These are phyloP conservation scores for Porphyrio hochstetteri DNA, from an alignment of 2,113 vertebrate species.

Conservation along the genomic window DNA sequence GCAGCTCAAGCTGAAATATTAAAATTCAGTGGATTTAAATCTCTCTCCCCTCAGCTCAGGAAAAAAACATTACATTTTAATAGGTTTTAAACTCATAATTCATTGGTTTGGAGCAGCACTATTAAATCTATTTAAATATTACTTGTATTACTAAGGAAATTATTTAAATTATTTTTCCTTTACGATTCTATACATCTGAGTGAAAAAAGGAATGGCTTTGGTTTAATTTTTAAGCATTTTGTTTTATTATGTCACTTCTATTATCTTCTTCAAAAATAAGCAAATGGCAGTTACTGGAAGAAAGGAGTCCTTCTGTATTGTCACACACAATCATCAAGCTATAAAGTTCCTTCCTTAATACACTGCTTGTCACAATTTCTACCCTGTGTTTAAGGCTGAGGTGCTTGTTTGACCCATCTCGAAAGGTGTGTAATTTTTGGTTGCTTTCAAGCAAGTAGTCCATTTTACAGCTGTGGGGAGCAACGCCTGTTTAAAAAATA, in stretches of 20 bases:
- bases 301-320: not conserved
- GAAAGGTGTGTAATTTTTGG: not conserved
- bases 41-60: constrained; percentile 82
- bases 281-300: constrained; percentile 21
- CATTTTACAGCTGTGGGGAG: not conserved
- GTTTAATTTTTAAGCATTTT: constrained; percentile 61
- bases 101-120: constrained; percentile 84
- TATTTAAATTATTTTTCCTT: constrained; percentile 77
- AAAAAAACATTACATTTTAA: constrained; percentile 89
- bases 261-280: constrained; percentile 39
- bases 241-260: constrained; percentile 58
- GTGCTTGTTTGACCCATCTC: not conserved
- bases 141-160: constrained; percentile 81
- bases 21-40: constrained; percentile 91
- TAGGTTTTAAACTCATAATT: constrained; percentile 90
- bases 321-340: not conserved
- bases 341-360: not conserved
- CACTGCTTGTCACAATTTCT: constrained; percentile 1
- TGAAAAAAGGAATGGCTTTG: constrained; percentile 12
- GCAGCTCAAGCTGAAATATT: constrained; percentile 89
- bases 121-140: constrained; percentile 88
- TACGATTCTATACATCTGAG: constrained; percentile 63
- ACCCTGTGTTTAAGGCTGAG: not conserved
- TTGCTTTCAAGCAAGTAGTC: not conserved
- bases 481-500: not conserved